Evolutionary conservation across 2,113 vertebrate species (phyloP).

Genomic region (Oxyruncus cristatus): DNA sequence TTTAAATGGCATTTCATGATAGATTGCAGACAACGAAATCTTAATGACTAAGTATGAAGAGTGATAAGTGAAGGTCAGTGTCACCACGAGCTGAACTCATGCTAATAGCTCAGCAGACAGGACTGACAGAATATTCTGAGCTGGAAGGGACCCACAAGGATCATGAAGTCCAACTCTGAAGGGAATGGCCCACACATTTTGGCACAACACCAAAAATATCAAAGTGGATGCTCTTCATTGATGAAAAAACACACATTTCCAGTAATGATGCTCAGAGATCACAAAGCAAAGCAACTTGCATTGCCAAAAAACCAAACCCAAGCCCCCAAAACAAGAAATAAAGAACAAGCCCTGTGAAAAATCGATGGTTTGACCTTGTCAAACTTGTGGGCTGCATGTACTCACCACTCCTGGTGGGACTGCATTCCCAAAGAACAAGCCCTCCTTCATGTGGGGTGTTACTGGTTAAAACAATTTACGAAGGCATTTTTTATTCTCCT

Average conservation of each 20-base stretch:
- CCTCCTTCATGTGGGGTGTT: slow-evolving; percentile 1
- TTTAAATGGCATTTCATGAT: not conserved
- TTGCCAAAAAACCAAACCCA: not conserved
- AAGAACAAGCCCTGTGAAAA: slow-evolving; percentile 9
- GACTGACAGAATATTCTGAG: not conserved
- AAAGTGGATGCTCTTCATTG: not conserved
- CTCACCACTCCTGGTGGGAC: not conserved
- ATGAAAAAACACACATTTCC: not conserved
- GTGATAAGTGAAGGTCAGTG: not conserved
- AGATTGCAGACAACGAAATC: not conserved
- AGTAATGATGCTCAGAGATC: not conserved
- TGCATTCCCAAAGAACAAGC: not conserved
- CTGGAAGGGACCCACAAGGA: not conserved
- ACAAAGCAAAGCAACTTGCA: not conserved
- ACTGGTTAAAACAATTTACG: slow-evolving; percentile 28
- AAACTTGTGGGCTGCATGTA: not conserved
- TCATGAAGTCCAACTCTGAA: not conserved
- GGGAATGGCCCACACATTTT: not conserved
- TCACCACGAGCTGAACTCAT: not conserved
- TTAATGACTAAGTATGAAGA: not conserved
- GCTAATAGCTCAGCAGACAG: not conserved
- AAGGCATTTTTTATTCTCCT: not conserved
- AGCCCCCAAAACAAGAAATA: not conserved
- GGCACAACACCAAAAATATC: not conserved
- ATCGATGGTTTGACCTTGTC: not conserved